Percentiles rank a stretch among this genome's conserved stretches.
phyloP scores from a whole-genome alignment of 2,888 invertebrate species.

The Oligia latruncula region DNA sequence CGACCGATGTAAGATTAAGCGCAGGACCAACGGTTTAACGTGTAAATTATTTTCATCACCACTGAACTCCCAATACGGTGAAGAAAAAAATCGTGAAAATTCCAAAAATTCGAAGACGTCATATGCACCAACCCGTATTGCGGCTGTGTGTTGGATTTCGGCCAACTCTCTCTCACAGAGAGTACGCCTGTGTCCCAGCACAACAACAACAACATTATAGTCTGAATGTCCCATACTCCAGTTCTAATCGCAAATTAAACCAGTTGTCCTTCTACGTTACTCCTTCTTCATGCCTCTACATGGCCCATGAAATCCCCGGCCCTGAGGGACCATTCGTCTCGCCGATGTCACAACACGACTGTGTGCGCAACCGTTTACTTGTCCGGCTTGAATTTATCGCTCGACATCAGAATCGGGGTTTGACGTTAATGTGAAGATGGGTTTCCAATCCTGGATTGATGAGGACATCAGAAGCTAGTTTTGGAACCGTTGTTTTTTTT shows the following conservation, averaged over 20 bases:
- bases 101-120: not conserved
- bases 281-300: slow-evolving; percentile 21
- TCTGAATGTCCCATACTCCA: not conserved
- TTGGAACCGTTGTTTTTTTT: not conserved
- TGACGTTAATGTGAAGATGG: slow-evolving; percentile 37
- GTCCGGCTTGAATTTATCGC: slow-evolving; percentile 66
- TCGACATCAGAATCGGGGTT: slow-evolving; percentile 23
- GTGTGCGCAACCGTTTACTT: slow-evolving; percentile 59
- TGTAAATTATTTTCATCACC: not conserved
- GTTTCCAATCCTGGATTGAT: slow-evolving; percentile 2
- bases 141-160: not conserved
- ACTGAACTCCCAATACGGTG: not conserved
- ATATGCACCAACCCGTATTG: not conserved
- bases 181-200: not conserved
- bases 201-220: not conserved
- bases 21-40: too few relatives aligned
- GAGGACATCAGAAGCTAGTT: too few relatives aligned
- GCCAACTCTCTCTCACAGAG: not conserved
- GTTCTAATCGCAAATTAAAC: not conserved
- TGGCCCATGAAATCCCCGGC: slow-evolving; percentile 71
- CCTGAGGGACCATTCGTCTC: slow-evolving; percentile 61
- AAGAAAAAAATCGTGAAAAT: not conserved
- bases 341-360: slow-evolving; percentile 75
- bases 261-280: slow-evolving; percentile 30
- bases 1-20: too few relatives aligned